Evolutionary conservation across 1,140 invertebrate species (phyloP).

Genomic region (Mylabris phalerata): DNA sequence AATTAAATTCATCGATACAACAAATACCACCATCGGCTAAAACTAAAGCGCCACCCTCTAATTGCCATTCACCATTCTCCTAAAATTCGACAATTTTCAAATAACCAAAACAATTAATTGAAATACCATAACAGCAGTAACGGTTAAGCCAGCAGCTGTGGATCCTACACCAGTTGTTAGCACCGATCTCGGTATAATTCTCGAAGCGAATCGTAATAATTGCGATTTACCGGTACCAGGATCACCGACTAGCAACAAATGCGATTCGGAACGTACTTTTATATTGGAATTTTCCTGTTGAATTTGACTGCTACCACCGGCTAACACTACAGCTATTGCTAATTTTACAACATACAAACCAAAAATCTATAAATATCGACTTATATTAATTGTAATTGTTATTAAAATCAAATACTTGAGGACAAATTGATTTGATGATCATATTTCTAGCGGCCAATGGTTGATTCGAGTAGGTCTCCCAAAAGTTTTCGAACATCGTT

Average conservation of each 20-base stretch:
- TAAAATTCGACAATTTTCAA: too few relatives aligned
- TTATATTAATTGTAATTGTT: too few relatives aligned
- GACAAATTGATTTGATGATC: not conserved
- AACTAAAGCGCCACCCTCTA: slow-evolving; percentile 81
- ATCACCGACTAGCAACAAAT: slow-evolving; percentile 84
- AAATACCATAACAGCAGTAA: slow-evolving; percentile 63
- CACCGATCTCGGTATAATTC: slow-evolving; percentile 69
- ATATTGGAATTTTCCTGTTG: slow-evolving; percentile 20
- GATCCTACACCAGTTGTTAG: slow-evolving; percentile 81
- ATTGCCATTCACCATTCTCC: slow-evolving; percentile 76
- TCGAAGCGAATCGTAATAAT: slow-evolving; percentile 69
- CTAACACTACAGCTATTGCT: slow-evolving; percentile 65
- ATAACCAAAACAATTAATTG: too few relatives aligned
- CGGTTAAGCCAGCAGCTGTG: slow-evolving; percentile 83
- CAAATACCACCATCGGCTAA: slow-evolving; percentile 97
- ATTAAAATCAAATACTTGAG: not conserved
- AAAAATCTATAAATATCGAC: slow-evolving; percentile 58
- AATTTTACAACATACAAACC: slow-evolving; percentile 84
- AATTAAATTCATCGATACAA: slow-evolving; percentile 89
- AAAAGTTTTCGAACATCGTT: slow-evolving; percentile 68
- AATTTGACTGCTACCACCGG: slow-evolving; percentile 49
- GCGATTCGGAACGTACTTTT: slow-evolving; percentile 45
- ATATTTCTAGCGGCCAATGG: slow-evolving; percentile 52
- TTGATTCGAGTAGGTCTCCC: slow-evolving; percentile 55
- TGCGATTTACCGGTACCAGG: slow-evolving; percentile 89